Conservation (phyloP, 2,113 vertebrate genomes). For the Dipodomys ordii region DNA sequence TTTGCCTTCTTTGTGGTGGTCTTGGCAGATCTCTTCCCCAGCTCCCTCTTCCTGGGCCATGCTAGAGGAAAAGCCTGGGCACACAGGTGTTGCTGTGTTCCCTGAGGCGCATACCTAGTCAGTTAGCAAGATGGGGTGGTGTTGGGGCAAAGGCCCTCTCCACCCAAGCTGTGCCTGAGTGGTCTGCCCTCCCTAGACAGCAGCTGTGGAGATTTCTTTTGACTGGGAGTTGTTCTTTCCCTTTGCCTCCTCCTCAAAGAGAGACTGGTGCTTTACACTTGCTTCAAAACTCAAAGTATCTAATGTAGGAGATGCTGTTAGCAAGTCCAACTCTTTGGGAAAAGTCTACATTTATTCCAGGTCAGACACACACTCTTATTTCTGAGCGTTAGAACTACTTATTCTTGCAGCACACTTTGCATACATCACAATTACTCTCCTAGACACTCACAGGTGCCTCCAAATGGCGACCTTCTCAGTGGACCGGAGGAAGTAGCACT, state of each 20-base stretch:
- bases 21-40: not conserved
- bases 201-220: no score
- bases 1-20: not conserved
- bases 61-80: not conserved
- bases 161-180: not conserved
- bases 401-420: not conserved
- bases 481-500: not conserved
- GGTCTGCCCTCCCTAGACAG: no score
- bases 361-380: not conserved
- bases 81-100: no score
- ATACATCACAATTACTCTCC: not conserved
- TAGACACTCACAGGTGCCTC: not conserved
- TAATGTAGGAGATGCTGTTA: not conserved
- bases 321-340: not conserved
- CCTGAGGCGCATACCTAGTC: not conserved
- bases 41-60: not conserved
- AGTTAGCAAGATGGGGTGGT: not conserved
- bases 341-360: not conserved
- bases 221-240: not conserved
- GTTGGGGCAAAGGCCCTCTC: not conserved
- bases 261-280: not conserved
- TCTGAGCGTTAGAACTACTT: not conserved
- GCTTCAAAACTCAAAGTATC: not conserved
- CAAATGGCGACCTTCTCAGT: rapidly evolving
- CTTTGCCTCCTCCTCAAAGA: not conserved